These are phyloP conservation scores for Silurus meridionalis DNA, from an alignment of 2,113 vertebrate species.

Conservation along the genomic window DNA sequence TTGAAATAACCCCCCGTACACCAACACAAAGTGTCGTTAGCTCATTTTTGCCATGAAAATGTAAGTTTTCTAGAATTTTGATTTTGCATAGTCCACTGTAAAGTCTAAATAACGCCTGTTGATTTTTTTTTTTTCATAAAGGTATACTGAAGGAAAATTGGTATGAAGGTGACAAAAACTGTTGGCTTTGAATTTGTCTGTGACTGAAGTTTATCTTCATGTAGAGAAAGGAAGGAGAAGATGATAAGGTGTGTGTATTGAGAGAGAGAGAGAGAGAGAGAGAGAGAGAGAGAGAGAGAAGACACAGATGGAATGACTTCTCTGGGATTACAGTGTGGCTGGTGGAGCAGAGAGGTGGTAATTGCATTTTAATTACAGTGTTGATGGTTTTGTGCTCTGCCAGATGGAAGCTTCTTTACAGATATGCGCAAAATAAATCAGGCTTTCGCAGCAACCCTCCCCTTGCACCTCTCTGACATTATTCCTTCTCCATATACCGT, in stretches of 20 bases:
- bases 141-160: neutral
- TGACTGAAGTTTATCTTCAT: neutral
- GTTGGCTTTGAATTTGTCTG: neutral
- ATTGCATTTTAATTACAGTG: conserved; percentile 99
- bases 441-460: conserved; percentile 67
- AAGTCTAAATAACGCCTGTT: neutral
- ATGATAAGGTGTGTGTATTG: conserved; percentile 8
- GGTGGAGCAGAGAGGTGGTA: conserved; percentile 84
- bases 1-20: too few relatives aligned
- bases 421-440: conserved; percentile 86
- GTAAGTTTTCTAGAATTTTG: neutral
- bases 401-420: conserved; percentile 95
- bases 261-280: conserved; percentile 49
- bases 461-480: conserved; percentile 42
- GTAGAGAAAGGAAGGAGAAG: neutral
- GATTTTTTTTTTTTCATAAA: neutral
- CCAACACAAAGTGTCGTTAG: neutral
- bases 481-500: conserved; percentile 26
- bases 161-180: neutral
- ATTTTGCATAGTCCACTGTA: neutral
- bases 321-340: conserved; percentile 85
- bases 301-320: conserved; percentile 94
- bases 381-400: conserved; percentile 90
- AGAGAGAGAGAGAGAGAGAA: conserved; percentile 53
- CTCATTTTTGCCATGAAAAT: neutral